A percentile compares a stretch with the other conserved stretches of the same genome.
Evolutionary conservation across 2,113 vertebrate species (phyloP).

Genomic region (Equus quagga): DNA sequence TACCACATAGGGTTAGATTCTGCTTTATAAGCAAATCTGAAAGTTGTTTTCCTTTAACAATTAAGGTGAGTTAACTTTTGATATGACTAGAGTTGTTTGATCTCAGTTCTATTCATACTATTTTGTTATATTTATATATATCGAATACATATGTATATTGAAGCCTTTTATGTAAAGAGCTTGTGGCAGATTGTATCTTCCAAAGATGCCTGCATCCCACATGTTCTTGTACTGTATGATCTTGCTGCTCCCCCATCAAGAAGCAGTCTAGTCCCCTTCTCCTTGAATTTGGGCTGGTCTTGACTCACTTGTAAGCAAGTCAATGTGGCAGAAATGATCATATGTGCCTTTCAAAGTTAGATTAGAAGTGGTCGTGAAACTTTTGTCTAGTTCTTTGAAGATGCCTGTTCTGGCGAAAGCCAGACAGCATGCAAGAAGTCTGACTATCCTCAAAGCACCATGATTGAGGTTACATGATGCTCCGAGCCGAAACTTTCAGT

Average conservation of each 20-base stretch:
- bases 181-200: neutral
- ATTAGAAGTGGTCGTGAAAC: neutral
- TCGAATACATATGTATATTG: neutral
- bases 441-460: neutral
- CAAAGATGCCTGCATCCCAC: neutral
- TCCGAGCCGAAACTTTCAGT: neutral
- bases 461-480: neutral
- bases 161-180: neutral
- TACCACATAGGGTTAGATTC: neutral
- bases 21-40: conserved; percentile 31
- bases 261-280: neutral
- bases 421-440: neutral
- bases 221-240: neutral
- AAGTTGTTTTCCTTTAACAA: neutral
- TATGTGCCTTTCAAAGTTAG: neutral
- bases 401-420: neutral
- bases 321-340: neutral
- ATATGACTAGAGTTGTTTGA: neutral
- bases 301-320: neutral
- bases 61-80: neutral
- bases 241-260: neutral
- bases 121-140: neutral
- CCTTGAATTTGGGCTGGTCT: neutral
- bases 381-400: neutral
- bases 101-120: neutral